phyloP scores from a whole-genome alignment of 2,888 invertebrate species.

The Ashinkailepas kermadecensis region DNA sequence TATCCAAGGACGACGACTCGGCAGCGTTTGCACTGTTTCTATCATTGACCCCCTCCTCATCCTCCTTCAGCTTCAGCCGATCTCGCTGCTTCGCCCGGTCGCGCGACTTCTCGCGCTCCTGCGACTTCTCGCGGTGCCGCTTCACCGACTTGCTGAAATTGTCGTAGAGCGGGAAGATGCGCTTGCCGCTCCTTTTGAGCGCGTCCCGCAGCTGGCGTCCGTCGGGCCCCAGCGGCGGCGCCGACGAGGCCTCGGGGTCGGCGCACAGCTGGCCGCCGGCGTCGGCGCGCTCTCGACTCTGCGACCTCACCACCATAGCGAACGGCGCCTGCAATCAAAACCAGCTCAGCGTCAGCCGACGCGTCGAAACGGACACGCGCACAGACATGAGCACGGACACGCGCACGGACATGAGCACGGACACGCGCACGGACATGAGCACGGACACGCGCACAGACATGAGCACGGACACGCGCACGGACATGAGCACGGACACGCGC shows the following conservation, averaged over 20 bases:
- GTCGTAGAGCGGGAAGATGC: constrained; percentile 14
- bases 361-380: no score
- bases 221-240: neutral
- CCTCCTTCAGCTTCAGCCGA: neutral
- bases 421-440: no score
- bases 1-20: neutral
- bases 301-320: constrained; percentile 11
- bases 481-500: no score
- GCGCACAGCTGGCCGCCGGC: neutral
- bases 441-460: no score
- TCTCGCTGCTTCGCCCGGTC: neutral
- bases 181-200: constrained; percentile 2
- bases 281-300: neutral
- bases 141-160: constrained; percentile 8
- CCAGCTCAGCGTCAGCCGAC: no score
- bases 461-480: no score
- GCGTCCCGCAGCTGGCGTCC: neutral
- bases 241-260: neutral
- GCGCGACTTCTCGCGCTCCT: neutral
- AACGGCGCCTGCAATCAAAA: neutral
- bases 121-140: constrained; percentile 8
- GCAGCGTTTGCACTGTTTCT: neutral
- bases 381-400: no score
- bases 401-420: no score
- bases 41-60: neutral